These are phyloP conservation scores for Clistopyga incitator DNA, from an alignment of 2,888 invertebrate species.

Conservation along the genomic window DNA sequence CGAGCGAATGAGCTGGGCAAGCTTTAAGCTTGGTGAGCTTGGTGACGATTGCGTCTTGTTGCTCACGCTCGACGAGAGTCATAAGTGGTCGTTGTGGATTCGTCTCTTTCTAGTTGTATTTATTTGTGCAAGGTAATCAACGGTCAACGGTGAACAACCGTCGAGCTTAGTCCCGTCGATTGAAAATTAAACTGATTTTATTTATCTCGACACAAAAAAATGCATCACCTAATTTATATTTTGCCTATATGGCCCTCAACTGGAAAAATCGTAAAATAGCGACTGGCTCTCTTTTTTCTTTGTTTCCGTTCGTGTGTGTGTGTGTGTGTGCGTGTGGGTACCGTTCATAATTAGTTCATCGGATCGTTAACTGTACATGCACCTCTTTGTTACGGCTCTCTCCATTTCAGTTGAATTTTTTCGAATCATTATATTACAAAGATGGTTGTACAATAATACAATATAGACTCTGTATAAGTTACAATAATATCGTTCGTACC, in stretches of 20 bases:
- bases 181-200: slow-evolving; percentile 21
- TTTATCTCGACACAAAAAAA: slow-evolving; percentile 44
- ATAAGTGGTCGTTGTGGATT: slow-evolving; percentile 1
- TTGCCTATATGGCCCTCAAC: slow-evolving; percentile 65
- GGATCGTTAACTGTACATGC: slow-evolving; percentile 58
- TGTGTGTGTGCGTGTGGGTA: slow-evolving; percentile 26
- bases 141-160: slow-evolving; percentile 28
- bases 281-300: slow-evolving; percentile 72
- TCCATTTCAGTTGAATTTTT: slow-evolving; percentile 34
- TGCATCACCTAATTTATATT: slow-evolving; percentile 45
- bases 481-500: slow-evolving; percentile 79
- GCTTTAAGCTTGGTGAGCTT: slow-evolving; percentile 11
- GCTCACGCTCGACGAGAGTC: not conserved
- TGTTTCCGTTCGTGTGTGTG: slow-evolving; percentile 24
- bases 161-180: slow-evolving; percentile 47
- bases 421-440: slow-evolving; percentile 77
- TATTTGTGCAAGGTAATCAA: slow-evolving; percentile 33
- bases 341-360: slow-evolving; percentile 55
- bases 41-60: slow-evolving; percentile 15
- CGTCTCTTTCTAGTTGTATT: not conserved
- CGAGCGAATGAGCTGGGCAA: slow-evolving; percentile 50
- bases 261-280: slow-evolving; percentile 79
- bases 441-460: slow-evolving; percentile 81
- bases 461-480: slow-evolving; percentile 83
- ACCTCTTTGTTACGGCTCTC: slow-evolving; percentile 37